phyloP scores from a whole-genome alignment of 2,113 vertebrate species.

The Microcebus lehilahytsara region DNA sequence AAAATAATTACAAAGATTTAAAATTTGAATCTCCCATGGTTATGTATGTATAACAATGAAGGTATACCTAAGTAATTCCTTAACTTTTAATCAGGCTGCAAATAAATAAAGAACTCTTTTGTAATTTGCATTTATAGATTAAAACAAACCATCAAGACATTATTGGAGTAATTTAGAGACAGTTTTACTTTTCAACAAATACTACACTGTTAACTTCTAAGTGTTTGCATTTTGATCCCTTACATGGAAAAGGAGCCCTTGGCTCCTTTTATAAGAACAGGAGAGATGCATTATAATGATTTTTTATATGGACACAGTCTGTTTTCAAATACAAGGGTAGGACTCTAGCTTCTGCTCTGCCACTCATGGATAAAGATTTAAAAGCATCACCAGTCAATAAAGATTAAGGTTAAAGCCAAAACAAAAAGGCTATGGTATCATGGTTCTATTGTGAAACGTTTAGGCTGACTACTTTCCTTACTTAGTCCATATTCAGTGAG shows the following conservation, averaged over 20 bases:
- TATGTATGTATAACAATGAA: neutral
- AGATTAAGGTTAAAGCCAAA: constrained; percentile 10
- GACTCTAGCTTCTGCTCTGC: neutral
- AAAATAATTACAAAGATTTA: constrained; percentile 5
- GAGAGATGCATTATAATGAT: constrained; percentile 5
- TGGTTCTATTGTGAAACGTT: neutral
- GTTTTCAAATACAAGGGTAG: neutral
- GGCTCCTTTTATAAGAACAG: neutral
- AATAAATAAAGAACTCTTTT: neutral
- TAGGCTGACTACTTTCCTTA: neutral
- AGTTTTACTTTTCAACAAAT: neutral
- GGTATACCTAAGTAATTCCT: neutral
- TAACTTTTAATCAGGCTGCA: neutral
- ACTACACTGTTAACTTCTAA: neutral
- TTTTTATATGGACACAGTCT: constrained; percentile 4
- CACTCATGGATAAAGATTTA: neutral
- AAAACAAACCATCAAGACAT: neutral
- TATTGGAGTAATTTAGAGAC: neutral
- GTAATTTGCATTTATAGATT: neutral
- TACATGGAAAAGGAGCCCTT: neutral
- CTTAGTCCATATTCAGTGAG: neutral
- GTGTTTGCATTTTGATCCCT: neutral
- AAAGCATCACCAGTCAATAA: constrained; percentile 35
- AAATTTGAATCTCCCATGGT: neutral
- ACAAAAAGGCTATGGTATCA: neutral